Base-by-base conservation (phyloP, 2,888 invertebrate genomes). In the Ganaspis brasiliensis region DNA sequence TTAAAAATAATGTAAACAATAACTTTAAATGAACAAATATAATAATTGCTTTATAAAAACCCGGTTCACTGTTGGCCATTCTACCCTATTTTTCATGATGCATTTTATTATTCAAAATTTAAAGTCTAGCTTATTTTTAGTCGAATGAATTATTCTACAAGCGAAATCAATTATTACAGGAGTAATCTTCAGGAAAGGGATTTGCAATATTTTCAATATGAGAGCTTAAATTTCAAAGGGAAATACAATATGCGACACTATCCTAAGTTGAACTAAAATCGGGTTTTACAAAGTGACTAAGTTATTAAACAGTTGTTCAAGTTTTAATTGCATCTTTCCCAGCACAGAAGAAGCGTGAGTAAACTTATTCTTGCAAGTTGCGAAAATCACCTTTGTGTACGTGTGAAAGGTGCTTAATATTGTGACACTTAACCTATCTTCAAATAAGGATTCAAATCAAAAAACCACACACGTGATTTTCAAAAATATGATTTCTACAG, bases 251-350 rank as follows among this genome's bases (percentile, higher is more conserved):
- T 74, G 74, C 79, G 74, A 70, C 80, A 80, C 80, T 79, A 79
- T 78, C 67, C 79, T 71, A 83, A 87, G 83, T 87, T 87, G 81
- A 86, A 85, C 84, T 86, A 77, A 82, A 86, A 87, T 87, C 82
- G 83, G 83, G 81, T 81, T 83, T 82, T 81, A 83, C 83, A 83
- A 87, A 87, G 84, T 85, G 83, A 84, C 85, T 85, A 86, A 88
- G 83, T 88, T 87, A 88, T 88, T 86, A 87, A 88, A 83, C 86
- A 86, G 83, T 88, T 87, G 84, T 86, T 85, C 81, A 87, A 88
- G 85, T 88, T 88, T 88, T 88, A 88, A 88, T 88, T 88, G 85
- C 85, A 85, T 87, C 83, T 80, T 52, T 16, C 52, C 9, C 52
- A 6, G n/a, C 14, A 19, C n/a, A 52, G 52, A 52, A 52, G 24